Evolutionary conservation across 2,888 invertebrate species (phyloP), one percentile per base, ranked within the genome.

Genomic region (Dolichopus griseipennis): DNA sequence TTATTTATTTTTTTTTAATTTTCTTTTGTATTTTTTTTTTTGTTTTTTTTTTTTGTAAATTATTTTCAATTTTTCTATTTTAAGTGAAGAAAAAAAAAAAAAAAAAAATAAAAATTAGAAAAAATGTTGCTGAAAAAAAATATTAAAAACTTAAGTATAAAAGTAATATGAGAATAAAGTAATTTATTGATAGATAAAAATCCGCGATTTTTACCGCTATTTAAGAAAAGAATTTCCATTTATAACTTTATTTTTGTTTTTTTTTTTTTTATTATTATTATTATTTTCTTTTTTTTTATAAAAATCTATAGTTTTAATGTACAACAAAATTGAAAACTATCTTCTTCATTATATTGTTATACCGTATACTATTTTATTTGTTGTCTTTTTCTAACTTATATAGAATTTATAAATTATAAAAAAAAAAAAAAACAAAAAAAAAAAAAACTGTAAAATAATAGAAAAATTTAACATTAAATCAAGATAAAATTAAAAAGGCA

Each of bases 171-270:
- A 52, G 52, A 52, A 52, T 52, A 52, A 52, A 52, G 52, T 52
- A 52, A 52, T 52, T 52, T 52, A 52, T 52, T 52, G 52, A 52
- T 12, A 52, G 52, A 52, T 52, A 52, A 52, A 52, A 52, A 52
- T 52, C 52, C 52, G 52, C 52, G 52, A 52, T 52, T 52, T 52
- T 52, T 52, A 52, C 52, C 52, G 52, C 52, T 52, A 52, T 52
- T 52, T 52, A 52, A 52, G 52, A 52, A 52, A 52, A 52, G 52
- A 52, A 52, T 52, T 52, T 52, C 52, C 52, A 52, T 52, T 52
- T 52, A 52, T 52, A 52, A 52, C 52, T 52, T 52, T n/a, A 52
- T 52, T 52, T 52, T 3, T 52, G 52, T 52, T 52, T 52, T 52
- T 52, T 52, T 12, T 52, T 15, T 52, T 52, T 18, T 52, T 52